A percentile compares a stretch with the other conserved stretches of the same genome.
Evolutionary conservation across 2,113 vertebrate species (phyloP).

Genomic region (Vidua macroura): DNA sequence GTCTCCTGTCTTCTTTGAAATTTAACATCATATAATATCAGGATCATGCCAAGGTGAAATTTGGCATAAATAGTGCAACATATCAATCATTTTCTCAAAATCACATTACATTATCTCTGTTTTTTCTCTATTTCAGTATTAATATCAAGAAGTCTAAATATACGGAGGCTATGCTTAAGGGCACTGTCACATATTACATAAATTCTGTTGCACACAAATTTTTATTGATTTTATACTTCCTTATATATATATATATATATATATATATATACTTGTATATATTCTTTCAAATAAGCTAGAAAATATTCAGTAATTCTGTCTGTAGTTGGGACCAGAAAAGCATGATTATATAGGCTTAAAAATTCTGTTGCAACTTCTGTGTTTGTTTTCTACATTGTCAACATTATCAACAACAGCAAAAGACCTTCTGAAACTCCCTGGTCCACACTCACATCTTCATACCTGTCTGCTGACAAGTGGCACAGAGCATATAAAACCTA

Average conservation of each 20-base stretch:
- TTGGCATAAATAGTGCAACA: background rate
- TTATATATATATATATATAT: too few relatives aligned
- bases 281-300: background rate
- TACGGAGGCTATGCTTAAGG: background rate
- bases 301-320: background rate
- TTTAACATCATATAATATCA: background rate
- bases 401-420: background rate
- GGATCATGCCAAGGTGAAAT: background rate
- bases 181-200: background rate
- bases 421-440: background rate
- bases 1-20: background rate
- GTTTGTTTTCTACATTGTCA: background rate
- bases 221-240: background rate
- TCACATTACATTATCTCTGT: background rate
- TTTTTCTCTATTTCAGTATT: background rate
- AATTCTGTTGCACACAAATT: background rate
- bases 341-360: background rate
- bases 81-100: background rate
- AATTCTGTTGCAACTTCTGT: background rate
- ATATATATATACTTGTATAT: accelerated
- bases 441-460: background rate
- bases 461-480: background rate
- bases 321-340: background rate
- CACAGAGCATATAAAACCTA: background rate
- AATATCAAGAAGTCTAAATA: background rate